Conservation (phyloP, 2,113 vertebrate species). For the Ancistrus triradiatus region DNA sequence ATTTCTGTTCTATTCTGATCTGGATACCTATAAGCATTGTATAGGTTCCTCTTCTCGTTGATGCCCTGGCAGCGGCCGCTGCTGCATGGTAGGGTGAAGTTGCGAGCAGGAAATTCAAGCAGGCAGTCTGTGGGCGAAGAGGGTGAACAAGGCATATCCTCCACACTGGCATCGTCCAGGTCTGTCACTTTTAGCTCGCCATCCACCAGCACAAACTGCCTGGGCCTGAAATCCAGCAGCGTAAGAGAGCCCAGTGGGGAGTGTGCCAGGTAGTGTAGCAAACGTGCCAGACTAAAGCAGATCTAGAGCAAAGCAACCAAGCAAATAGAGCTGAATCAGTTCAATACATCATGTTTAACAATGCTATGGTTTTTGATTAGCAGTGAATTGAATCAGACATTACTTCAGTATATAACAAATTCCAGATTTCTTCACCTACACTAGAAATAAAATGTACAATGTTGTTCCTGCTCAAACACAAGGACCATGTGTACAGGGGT, state of each 20-base stretch:
- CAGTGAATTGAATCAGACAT: background rate
- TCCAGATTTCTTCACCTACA: background rate
- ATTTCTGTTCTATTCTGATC: no score
- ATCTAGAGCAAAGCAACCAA: conserved; percentile 57
- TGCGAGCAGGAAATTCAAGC: conserved; percentile 82
- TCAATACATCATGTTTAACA: background rate
- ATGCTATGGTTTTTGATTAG: background rate
- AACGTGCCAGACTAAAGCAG: conserved; percentile 80
- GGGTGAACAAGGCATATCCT: conserved; percentile 72
- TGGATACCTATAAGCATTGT: conserved; percentile 83
- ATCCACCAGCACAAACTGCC: conserved; percentile 82
- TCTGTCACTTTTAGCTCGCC: conserved; percentile 86
- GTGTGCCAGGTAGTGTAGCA: conserved; percentile 83
- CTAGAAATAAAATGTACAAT: background rate
- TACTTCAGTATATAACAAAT: background rate
- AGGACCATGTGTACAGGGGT: no score
- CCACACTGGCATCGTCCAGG: conserved; percentile 79
- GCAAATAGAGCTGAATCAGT: background rate
- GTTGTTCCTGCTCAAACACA: background rate
- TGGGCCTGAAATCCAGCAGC: conserved; percentile 83
- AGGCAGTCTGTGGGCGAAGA: conserved; percentile 64
- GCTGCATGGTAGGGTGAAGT: conserved; percentile 79
- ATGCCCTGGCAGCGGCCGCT: conserved; percentile 77
- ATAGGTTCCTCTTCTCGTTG: conserved; percentile 86
- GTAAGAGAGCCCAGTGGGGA: conserved; percentile 84